Percentiles rank a stretch among this genome's conserved stretches.
Evolutionary conservation across 2,113 vertebrate genomes (phyloP).

Genomic region (Pontoporia blainvillei): DNA sequence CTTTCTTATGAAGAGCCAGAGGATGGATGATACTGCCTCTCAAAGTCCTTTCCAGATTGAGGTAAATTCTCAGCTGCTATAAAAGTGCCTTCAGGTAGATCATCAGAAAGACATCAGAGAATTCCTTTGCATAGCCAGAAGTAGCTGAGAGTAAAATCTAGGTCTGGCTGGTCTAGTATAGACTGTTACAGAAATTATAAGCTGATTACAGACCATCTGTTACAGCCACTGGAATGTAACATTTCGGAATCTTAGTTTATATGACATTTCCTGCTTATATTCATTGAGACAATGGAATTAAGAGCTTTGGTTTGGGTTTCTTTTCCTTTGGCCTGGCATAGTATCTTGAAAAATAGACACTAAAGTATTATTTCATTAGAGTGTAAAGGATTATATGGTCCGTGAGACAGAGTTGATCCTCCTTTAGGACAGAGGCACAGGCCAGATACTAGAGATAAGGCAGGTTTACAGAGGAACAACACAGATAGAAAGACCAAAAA

Average conservation of each 20-base stretch:
- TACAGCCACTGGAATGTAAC: not conserved
- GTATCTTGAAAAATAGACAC: not conserved
- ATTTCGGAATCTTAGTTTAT: not conserved
- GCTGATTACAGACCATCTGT: not conserved
- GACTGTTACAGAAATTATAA: not conserved
- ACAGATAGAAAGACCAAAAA: not conserved
- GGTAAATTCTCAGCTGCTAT: not conserved
- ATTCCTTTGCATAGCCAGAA: not conserved
- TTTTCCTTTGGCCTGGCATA: not conserved
- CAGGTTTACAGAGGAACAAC: not conserved
- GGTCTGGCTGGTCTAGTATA: not conserved
- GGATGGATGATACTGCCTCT: not conserved
- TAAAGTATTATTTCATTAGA: conserved; percentile 15
- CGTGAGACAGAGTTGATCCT: not conserved
- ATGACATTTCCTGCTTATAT: not conserved
- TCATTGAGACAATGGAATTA: not conserved
- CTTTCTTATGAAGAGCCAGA: not conserved
- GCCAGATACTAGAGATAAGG: not conserved
- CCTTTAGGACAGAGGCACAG: not conserved
- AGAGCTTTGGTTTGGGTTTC: not conserved
- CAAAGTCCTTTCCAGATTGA: not conserved
- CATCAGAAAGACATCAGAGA: not conserved
- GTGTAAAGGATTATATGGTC: not conserved
- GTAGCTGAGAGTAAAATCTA: not conserved
- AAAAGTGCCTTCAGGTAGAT: not conserved